A percentile compares a stretch with the other conserved stretches of the same genome.
These are phyloP conservation scores for Andrena minutula DNA, from an alignment of 2,888 invertebrate species.

Conservation along the genomic window DNA sequence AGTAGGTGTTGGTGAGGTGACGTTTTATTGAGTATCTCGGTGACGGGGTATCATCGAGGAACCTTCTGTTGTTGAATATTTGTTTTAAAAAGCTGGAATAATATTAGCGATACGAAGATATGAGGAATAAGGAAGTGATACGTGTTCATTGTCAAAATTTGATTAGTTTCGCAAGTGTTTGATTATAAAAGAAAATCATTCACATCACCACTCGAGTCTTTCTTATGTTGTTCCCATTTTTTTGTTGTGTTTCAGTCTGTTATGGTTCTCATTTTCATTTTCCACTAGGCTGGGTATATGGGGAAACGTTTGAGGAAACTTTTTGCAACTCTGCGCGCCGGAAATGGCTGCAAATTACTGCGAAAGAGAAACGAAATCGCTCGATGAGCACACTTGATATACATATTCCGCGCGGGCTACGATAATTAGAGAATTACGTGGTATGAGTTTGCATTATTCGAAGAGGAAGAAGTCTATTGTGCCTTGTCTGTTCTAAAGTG, in stretches of 20 bases:
- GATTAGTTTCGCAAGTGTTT: background rate
- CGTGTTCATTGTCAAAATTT: background rate
- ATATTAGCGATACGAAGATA: too few relatives aligned
- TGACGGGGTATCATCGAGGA: too few relatives aligned
- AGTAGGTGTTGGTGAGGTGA: too few relatives aligned
- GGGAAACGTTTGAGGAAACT: constrained; percentile 23
- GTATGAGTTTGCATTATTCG: constrained; percentile 3
- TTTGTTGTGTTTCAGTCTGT: background rate
- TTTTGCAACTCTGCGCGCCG: constrained; percentile 14
- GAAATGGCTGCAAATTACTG: constrained; percentile 43
- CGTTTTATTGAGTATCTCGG: too few relatives aligned
- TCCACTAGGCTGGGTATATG: constrained; percentile 13
- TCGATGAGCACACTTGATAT: constrained; percentile 39
- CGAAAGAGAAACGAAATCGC: constrained; percentile 48
- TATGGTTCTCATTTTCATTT: constrained; percentile 33
- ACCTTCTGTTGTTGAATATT: too few relatives aligned
- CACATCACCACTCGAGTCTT: background rate
- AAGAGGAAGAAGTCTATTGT: constrained; percentile 14
- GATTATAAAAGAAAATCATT: constrained; percentile 15
- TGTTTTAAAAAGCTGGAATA: too few relatives aligned
- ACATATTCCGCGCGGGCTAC: constrained; percentile 24
- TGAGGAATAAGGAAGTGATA: too few relatives aligned
- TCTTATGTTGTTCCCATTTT: constrained; percentile 14
- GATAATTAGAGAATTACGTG: constrained; percentile 49
- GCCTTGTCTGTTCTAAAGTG: background rate